These are phyloP conservation scores for Platysternon megacephalum DNA, from an alignment of 2,113 vertebrate genomes.

Conservation along the genomic window DNA sequence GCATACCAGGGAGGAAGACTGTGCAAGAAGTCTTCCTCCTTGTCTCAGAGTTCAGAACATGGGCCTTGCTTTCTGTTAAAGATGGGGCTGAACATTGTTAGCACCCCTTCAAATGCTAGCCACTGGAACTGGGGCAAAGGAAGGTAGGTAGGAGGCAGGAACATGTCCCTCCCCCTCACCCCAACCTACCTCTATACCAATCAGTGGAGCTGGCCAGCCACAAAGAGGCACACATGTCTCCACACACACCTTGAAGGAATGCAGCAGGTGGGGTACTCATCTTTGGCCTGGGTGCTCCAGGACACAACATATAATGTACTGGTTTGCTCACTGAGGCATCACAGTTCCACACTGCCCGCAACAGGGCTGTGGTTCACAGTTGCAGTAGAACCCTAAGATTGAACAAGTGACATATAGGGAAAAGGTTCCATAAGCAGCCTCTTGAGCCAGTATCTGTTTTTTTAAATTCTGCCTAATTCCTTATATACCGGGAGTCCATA, in stretches of 20 bases:
- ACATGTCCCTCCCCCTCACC: not conserved
- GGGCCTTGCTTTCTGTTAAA: not conserved
- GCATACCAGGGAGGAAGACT: not conserved
- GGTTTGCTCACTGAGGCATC: not conserved
- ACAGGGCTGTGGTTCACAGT: not conserved
- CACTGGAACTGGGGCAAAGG: not conserved
- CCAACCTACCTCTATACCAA: not conserved
- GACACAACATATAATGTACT: not conserved
- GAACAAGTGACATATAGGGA: not conserved
- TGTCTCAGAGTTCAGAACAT: not conserved
- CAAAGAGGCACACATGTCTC: not conserved
- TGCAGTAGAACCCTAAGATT: not conserved
- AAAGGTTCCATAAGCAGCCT: not conserved
- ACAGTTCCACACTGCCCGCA: not conserved
- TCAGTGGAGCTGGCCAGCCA: not conserved
- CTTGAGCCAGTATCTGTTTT: not conserved
- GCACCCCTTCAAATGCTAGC: not conserved
- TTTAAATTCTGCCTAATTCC: not conserved
- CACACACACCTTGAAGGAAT: not conserved
- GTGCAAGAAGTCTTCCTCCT: not conserved
- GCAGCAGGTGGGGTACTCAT: not conserved
- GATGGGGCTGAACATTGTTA: not conserved
- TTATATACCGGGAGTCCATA: not conserved
- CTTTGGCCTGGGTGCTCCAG: not conserved
- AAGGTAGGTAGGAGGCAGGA: not conserved